A percentile compares a stretch with the other conserved stretches of the same genome.
Evolutionary conservation across 1,140 invertebrate species (phyloP).

Genomic region (Homarus americanus): DNA sequence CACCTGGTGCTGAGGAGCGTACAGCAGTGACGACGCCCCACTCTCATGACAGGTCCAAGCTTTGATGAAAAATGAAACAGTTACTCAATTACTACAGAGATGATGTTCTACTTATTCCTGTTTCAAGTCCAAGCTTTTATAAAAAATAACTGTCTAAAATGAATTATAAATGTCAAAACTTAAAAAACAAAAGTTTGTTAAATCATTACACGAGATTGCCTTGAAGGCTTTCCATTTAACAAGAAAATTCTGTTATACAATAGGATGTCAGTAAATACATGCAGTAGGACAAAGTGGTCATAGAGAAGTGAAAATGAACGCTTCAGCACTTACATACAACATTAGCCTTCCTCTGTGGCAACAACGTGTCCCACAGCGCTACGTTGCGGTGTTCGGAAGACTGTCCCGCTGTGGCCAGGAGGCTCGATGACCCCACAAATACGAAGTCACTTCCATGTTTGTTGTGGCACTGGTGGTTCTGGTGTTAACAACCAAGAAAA

Average conservation of each 20-base stretch:
- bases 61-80: background rate
- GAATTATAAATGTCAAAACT: no score
- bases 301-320: no score
- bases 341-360: constrained; percentile 95
- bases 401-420: constrained; percentile 98
- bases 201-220: no score
- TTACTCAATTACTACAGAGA: no score
- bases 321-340: constrained; percentile 82
- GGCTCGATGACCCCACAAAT: constrained; percentile 97
- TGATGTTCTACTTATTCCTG: no score
- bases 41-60: constrained; percentile 75
- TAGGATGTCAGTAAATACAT: no score
- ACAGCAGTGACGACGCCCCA: constrained; percentile 77
- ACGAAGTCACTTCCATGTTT: constrained; percentile 98
- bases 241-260: no score
- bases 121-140: no score
- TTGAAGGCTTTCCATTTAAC: no score
- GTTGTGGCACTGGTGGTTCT: constrained; percentile 98
- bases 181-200: no score
- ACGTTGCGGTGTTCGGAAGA: constrained; percentile 98
- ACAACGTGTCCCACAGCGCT: constrained; percentile 98
- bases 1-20: constrained; percentile 94
- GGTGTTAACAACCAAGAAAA: constrained; percentile 56
- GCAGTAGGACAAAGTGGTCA: no score
- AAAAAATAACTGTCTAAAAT: no score